Conservation (phyloP, 2,888 invertebrate species). For the Drosophila paranaensis region DNA sequence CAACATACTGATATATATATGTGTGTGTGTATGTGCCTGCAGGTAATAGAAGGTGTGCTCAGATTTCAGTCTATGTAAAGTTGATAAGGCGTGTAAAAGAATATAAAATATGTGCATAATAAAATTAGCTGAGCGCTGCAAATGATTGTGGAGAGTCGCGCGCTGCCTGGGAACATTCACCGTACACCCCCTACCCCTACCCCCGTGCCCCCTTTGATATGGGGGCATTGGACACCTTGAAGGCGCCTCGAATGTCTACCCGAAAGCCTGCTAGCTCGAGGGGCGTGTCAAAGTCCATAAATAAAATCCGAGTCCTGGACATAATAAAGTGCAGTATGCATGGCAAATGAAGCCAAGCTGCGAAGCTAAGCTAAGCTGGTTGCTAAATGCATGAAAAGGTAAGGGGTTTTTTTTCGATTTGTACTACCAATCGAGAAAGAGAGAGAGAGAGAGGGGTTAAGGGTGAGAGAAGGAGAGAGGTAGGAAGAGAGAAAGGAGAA, state of each 20-base stretch:
- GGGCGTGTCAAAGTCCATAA: constrained; percentile 36
- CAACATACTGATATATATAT: neutral
- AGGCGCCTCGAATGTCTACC: neutral
- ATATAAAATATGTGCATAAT: constrained; percentile 61
- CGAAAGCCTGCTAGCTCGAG: neutral
- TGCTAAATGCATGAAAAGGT: too few species aligned
- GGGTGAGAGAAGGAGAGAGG: neutral
- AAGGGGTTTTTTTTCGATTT: too few species aligned
- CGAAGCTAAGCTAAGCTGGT: neutral
- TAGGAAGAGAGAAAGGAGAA: neutral
- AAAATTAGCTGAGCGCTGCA: constrained; percentile 39
- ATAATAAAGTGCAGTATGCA: constrained; percentile 4
- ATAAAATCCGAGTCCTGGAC: constrained; percentile 22
- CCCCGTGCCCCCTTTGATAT: too few species aligned
- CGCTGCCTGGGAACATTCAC: neutral
- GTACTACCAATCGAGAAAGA: neutral
- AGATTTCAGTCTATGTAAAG: constrained; percentile 53
- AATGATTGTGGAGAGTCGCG: neutral
- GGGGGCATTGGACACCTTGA: neutral
- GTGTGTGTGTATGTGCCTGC: constrained; percentile 11
- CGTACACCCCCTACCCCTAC: too few species aligned
- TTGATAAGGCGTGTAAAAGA: constrained; percentile 60
- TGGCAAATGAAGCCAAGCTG: neutral
- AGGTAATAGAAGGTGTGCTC: constrained; percentile 25
- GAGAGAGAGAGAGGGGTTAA: neutral